phyloP scores from a whole-genome alignment of 2,113 vertebrate species.

The Chloroceryle aenea region DNA sequence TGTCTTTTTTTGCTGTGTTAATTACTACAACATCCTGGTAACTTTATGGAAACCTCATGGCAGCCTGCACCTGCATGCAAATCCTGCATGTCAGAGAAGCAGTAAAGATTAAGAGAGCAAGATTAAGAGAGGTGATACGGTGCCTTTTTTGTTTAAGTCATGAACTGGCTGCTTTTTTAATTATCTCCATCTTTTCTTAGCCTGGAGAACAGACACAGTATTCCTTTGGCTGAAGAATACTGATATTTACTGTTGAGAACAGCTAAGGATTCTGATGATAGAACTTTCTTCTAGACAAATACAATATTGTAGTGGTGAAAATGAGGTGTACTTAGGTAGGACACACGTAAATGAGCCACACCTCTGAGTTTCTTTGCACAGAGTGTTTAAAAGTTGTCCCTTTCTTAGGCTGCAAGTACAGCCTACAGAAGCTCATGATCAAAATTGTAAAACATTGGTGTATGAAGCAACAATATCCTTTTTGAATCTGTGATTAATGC shows the following conservation, averaged over 20 bases:
- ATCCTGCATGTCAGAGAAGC: background rate
- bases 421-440: background rate
- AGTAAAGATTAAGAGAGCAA: background rate
- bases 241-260: background rate
- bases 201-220: background rate
- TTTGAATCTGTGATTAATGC: background rate
- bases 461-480: background rate
- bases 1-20: background rate
- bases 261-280: background rate
- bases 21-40: background rate
- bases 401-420: background rate
- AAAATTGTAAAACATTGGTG: background rate
- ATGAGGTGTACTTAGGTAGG: background rate
- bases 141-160: background rate
- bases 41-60: background rate
- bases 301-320: background rate
- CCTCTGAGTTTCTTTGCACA: background rate
- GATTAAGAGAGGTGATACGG: background rate
- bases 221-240: background rate
- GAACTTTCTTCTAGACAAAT: background rate
- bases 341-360: background rate
- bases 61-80: background rate
- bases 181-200: background rate
- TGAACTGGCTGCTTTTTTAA: background rate
- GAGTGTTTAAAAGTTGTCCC: background rate